Evolutionary conservation across 2,888 invertebrate species (phyloP).

Genomic region (Oasisia sp.): DNA sequence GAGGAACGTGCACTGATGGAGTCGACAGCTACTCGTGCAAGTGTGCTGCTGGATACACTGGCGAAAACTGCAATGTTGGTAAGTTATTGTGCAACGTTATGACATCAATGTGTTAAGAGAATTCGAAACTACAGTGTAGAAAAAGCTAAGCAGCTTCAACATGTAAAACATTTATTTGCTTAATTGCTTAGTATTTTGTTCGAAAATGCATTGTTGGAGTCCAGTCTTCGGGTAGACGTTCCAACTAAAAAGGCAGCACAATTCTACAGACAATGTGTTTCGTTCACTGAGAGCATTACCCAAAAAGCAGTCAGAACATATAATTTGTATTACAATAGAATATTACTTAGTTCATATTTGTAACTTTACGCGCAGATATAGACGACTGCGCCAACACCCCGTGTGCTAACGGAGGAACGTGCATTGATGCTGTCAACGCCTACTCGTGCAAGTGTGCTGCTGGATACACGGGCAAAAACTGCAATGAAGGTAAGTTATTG

Average conservation of each 20-base stretch:
- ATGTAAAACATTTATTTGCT: no score
- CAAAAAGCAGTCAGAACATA: neutral
- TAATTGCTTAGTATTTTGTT: no score
- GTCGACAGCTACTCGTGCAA: neutral
- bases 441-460: constrained; percentile 88
- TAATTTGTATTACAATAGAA: no score
- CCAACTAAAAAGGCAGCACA: no score
- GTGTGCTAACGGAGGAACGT: constrained; percentile 67
- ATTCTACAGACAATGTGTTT: neutral
- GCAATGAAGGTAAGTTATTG: constrained; percentile 69
- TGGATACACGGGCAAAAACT: constrained; percentile 93
- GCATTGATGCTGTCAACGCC: constrained; percentile 70
- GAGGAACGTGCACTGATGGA: neutral
- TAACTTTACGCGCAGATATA: neutral
- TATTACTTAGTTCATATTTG: neutral
- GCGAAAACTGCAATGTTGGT: neutral
- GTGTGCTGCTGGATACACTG: neutral
- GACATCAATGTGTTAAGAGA: no score
- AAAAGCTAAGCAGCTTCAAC: no score
- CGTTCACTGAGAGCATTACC: neutral
- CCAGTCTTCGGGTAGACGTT: no score
- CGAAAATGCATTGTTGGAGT: no score
- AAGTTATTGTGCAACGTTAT: neutral
- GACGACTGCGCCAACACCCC: constrained; percentile 84
- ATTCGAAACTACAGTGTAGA: no score